Base-by-base conservation (phyloP, 1,140 invertebrate species). In the Musca vetustissima region DNA sequence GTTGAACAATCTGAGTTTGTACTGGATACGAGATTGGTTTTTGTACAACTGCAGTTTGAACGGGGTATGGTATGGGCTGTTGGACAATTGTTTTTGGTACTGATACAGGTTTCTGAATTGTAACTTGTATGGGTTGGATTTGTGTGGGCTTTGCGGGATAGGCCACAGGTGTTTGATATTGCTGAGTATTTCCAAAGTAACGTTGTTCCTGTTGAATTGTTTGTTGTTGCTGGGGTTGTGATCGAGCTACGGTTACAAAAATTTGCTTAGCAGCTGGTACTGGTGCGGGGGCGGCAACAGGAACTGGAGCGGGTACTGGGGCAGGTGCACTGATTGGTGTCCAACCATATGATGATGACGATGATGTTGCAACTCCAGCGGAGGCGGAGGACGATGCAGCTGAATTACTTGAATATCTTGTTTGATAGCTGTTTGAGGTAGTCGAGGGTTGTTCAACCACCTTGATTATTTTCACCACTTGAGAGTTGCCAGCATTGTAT, bases 401-500 rank as follows among this genome's bases (percentile, higher is more conserved):
- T 43, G 36, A 7, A 7, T 13, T 13, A n/a, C 28, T 61, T 61
- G 28, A 19, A 61, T 61, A 61, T 19, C 36, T 61, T 9, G 32
- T 19, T 19, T 61, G 9, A 61, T 61, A 61, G 9, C 9, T 17
- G n/a, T n/a, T n/a, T n/a, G n/a, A n/a, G 15, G 25, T n/a, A 8
- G 36, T 13, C 7, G 36, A 43, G 13, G 57, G 19, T 36, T 61
- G 28, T 43, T 61, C 57, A 57, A 43, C n/a, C 3, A 61, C 28
- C 36, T 61, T 61, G 13, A 61, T 61, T 14, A 61, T 11, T 61
- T 61, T 61, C 11, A 61, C n/a, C 36, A 61, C 17, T 61, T 61
- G 57, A 9, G 68, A 66, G 1, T 64, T 61, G 47, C 70, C 61
- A 67, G 59, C 67, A 47, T 24, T 43, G 36, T 43, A 15, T 4